Percentiles rank a stretch among this genome's conserved stretches.
Evolutionary conservation across 2,888 invertebrate genomes (phyloP).

Genomic region (Ophion obscuratus): DNA sequence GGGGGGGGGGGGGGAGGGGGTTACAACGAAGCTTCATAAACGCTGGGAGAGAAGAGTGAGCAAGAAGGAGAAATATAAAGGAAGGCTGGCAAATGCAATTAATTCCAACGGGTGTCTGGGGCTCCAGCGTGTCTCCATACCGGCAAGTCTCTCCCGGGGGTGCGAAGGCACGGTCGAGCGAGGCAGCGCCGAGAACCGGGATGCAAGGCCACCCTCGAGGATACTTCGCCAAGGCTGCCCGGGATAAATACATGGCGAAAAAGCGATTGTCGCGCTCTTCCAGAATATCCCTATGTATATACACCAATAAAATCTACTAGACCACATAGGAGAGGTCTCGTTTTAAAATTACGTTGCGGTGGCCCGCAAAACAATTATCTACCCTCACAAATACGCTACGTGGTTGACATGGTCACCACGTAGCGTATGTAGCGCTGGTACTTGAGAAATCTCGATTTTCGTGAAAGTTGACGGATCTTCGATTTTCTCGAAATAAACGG

Average conservation of each 20-base stretch:
- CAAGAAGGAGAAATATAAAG: conserved; percentile 66
- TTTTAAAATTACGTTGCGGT: conserved; percentile 57
- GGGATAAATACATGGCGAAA: conserved; percentile 43
- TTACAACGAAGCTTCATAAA: conserved; percentile 74
- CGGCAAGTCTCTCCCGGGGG: conserved; percentile 45
- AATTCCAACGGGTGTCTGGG: conserved; percentile 71
- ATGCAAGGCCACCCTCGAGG: conserved; percentile 61
- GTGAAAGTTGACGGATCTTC: too few relatives aligned
- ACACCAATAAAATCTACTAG: neutral
- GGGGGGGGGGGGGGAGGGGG: neutral
- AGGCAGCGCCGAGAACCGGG: conserved; percentile 17
- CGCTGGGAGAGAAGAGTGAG: conserved; percentile 9
- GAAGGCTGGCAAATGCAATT: conserved; percentile 77
- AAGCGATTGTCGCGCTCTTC: conserved; percentile 13
- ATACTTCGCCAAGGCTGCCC: conserved; percentile 39
- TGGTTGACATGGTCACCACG: neutral
- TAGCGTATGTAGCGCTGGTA: too few relatives aligned
- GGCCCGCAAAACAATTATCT: conserved; percentile 18
- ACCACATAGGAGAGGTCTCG: conserved; percentile 20
- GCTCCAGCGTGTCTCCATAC: conserved; percentile 34
- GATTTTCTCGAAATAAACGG: too few relatives aligned
- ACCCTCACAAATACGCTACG: conserved; percentile 27
- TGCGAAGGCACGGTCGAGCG: conserved; percentile 53
- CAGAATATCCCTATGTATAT: conserved; percentile 13
- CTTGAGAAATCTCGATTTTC: too few relatives aligned